Evolutionary conservation across 2,113 vertebrate species (phyloP).

Genomic region (Potamarius usumacintae): DNA sequence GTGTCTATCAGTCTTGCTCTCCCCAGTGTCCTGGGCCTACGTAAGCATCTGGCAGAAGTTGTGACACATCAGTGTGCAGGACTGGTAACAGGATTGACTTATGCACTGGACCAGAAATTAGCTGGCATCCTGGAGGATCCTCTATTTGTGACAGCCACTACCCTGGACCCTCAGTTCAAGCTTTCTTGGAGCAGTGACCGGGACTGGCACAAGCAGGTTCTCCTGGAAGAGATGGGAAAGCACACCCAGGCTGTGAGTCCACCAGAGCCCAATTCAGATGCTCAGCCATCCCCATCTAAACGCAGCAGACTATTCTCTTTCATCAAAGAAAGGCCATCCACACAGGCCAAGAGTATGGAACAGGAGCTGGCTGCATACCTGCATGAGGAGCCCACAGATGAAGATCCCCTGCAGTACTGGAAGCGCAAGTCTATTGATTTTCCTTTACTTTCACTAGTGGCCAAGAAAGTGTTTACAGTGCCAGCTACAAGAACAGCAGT

Average conservation of each 20-base stretch:
- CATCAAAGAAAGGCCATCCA: slow-evolving; percentile 76
- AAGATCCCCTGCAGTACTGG: slow-evolving; percentile 78
- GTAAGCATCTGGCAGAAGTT: slow-evolving; percentile 76
- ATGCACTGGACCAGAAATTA: slow-evolving; percentile 69
- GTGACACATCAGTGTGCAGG: slow-evolving; percentile 68
- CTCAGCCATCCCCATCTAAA: slow-evolving; percentile 66
- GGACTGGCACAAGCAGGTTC: slow-evolving; percentile 76
- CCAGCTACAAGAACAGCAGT: slow-evolving; percentile 73
- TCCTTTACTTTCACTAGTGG: slow-evolving; percentile 74
- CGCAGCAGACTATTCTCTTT: slow-evolving; percentile 79
- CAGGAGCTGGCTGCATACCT: slow-evolving; percentile 76
- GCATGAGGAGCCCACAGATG: slow-evolving; percentile 76
- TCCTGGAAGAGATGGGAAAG: slow-evolving; percentile 74
- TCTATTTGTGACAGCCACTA: slow-evolving; percentile 75
- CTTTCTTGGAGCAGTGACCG: slow-evolving; percentile 79
- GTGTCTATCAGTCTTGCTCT: slow-evolving; percentile 76
- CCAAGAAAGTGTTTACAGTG: slow-evolving; percentile 75
- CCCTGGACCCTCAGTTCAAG: slow-evolving; percentile 79
- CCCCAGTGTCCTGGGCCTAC: slow-evolving; percentile 76
- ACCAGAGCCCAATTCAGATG: slow-evolving; percentile 62
- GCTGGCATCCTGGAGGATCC: slow-evolving; percentile 74
- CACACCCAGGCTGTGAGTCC: slow-evolving; percentile 61
- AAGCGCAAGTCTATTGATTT: slow-evolving; percentile 77
- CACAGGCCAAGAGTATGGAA: slow-evolving; percentile 76
- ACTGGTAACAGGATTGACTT: slow-evolving; percentile 67